Base-by-base conservation (phyloP, 2,888 invertebrate species). In the Agriopis marginaria region DNA sequence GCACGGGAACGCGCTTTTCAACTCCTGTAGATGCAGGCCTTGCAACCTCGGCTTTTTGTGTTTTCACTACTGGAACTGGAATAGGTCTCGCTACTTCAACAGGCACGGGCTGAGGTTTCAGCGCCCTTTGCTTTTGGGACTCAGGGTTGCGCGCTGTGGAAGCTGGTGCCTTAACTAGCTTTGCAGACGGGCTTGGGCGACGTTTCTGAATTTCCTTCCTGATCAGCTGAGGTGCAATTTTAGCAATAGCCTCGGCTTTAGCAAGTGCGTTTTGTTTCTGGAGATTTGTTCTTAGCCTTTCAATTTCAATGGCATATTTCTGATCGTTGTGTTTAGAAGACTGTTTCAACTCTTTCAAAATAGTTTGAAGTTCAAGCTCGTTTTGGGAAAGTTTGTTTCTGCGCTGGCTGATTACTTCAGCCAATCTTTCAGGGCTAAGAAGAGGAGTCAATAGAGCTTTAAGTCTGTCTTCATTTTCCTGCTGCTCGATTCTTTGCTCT, bases 271-370 rank as follows among this genome's bases (percentile, higher is more conserved):
- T 87, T 73, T 88, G 87, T 63, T 85, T 87, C 49, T 82, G 83
- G 51, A 85, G 74, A 32, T 83, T 83, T 63, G 78, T 76, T 14
- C 76, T 77, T 9, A 87, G 74, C n/a, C 84, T 86, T 68, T 87
- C 86, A 8, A 89, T 75, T 73, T 87, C 87, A 63, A 78, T 79
- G 0, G 81, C 83, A 32, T 82, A 82, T 69, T 83, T 86, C 54
- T 80, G 82, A 11, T 82, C 81, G 56, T 85, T 88, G 73, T 89
- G 86, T 71, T 88, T 85, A 0, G 85, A 70, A 66, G 87, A 76
- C 71, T 88, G 75, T 85, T 89, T 82, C 3, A 86, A 65, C 49
- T 83, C 79, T 42, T 78, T 74, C 23, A 82, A 66, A 67, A 76
- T 78, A 17, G 70, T 65, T 44, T 82, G 75, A 7, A 82, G 75